phyloP scores from a whole-genome alignment of 2,797 vertebrate species.

The Garrulus glandarius region DNA sequence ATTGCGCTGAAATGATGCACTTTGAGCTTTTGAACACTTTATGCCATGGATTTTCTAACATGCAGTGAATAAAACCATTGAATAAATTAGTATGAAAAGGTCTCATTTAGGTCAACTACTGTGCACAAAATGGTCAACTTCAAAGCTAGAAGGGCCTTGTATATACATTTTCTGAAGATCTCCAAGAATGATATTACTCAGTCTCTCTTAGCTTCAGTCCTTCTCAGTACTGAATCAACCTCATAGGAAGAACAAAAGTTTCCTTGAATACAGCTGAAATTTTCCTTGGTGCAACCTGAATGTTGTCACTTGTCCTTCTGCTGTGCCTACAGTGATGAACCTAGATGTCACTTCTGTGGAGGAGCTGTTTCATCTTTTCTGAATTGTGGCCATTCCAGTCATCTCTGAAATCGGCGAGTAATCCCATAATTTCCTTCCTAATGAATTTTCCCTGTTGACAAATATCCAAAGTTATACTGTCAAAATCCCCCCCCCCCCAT shows the following conservation, averaged over 20 bases:
- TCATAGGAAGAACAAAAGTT: not conserved
- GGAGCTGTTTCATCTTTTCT: not conserved
- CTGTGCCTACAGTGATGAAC: not conserved
- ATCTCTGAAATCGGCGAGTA: not conserved
- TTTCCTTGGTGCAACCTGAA: not conserved
- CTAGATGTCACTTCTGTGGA: not conserved
- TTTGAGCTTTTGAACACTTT: not conserved
- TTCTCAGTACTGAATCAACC: not conserved
- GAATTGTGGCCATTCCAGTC: not conserved
- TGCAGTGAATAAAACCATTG: not conserved
- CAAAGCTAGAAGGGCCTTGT: not conserved
- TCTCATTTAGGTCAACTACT: not conserved
- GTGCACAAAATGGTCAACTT: not conserved
- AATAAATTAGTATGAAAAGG: not conserved
- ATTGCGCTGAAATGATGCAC: not conserved
- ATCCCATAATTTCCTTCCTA: not conserved
- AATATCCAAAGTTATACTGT: not conserved
- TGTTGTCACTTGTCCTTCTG: not conserved
- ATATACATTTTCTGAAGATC: not conserved
- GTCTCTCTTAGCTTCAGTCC: not conserved
- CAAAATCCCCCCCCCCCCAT: not conserved
- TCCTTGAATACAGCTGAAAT: not conserved
- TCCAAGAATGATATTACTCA: not conserved
- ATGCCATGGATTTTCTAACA: not conserved
- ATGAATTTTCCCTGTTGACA: not conserved